These are phyloP conservation scores for Meghimatium bilineatum DNA, from an alignment of 2,888 invertebrate species.

Conservation along the genomic window DNA sequence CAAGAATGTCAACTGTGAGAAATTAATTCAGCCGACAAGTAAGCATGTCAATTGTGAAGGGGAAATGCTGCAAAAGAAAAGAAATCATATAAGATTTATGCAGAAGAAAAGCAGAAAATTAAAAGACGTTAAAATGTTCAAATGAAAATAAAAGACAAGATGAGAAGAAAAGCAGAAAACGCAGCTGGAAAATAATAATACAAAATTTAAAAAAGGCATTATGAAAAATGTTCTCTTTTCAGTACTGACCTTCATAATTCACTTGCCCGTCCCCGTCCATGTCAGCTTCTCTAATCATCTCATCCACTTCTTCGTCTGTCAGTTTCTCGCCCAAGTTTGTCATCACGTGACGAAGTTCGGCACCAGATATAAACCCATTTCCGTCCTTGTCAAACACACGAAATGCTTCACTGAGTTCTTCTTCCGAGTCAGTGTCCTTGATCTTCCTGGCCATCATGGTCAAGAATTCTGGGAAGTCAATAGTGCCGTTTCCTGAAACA, in stretches of 20 bases:
- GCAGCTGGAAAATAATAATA: too few relatives aligned
- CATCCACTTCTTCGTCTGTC: conserved; percentile 52
- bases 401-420: conserved; percentile 52
- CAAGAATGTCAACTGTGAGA: too few relatives aligned
- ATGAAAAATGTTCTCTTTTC: too few relatives aligned
- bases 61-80: too few relatives aligned
- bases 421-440: conserved; percentile 51
- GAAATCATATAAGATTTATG: too few relatives aligned
- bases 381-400: conserved; percentile 48
- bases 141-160: too few relatives aligned
- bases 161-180: too few relatives aligned
- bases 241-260: conserved; percentile 52
- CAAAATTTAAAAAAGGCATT: too few relatives aligned
- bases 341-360: conserved; percentile 52
- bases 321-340: conserved; percentile 51
- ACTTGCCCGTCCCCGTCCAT: conserved; percentile 51
- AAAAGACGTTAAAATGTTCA: too few relatives aligned
- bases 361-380: conserved; percentile 49
- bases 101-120: too few relatives aligned
- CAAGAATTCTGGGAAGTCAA: conserved; percentile 49
- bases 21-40: too few relatives aligned
- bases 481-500: conserved; percentile 31
- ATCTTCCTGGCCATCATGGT: conserved; percentile 53
- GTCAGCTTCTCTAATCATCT: conserved; percentile 53
- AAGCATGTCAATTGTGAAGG: too few relatives aligned